These are phyloP conservation scores for Meriones psammophilus DNA, from an alignment of 2,797 vertebrate genomes.

Conservation along the genomic window DNA sequence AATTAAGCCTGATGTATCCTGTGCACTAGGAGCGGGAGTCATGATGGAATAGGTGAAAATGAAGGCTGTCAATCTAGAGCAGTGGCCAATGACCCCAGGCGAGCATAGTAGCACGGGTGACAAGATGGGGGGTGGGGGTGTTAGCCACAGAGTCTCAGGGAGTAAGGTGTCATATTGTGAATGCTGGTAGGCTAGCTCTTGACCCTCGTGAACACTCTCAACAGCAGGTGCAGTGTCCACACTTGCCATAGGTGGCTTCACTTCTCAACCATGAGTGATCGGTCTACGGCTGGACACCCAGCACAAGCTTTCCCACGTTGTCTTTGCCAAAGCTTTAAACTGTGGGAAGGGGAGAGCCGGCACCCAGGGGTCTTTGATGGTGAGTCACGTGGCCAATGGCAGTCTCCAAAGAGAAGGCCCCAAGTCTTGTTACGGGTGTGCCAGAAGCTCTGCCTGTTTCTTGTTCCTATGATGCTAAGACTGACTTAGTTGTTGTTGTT, in stretches of 20 bases:
- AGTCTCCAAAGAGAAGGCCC: neutral
- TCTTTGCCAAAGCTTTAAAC: neutral
- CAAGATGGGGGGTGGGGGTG: neutral
- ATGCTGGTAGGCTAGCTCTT: neutral
- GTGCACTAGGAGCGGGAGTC: neutral
- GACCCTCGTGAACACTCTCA: neutral
- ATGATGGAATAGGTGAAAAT: neutral
- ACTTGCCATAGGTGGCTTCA: neutral
- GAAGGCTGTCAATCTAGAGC: neutral
- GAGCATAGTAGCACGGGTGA: neutral
- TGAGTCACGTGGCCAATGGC: neutral
- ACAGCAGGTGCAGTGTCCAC: neutral
- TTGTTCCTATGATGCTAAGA: rapidly evolving
- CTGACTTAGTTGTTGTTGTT: neutral
- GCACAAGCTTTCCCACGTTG: neutral
- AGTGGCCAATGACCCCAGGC: neutral
- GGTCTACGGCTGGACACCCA: neutral
- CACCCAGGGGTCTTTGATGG: neutral
- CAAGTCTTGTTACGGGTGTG: neutral
- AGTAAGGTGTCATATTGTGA: neutral
- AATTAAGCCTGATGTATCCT: neutral
- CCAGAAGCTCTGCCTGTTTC: neutral
- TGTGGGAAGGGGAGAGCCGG: neutral
- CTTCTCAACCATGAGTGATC: neutral
- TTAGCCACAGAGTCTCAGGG: too few species aligned